Evolutionary conservation across 2,888 invertebrate species (phyloP).

Genomic region (Tubiluchus corallicola): DNA sequence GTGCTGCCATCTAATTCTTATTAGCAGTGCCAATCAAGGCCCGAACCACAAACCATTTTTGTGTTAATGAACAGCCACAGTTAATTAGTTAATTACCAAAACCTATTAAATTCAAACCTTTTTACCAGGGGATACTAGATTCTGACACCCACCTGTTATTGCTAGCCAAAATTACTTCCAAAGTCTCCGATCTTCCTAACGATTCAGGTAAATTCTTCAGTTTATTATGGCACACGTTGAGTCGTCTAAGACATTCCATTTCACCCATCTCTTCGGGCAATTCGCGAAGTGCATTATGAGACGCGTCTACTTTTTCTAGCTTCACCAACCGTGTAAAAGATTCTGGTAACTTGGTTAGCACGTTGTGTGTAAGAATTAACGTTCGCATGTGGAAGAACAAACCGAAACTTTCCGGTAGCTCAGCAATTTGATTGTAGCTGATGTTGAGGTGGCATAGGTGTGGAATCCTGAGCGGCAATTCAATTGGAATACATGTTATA

Average conservation of each 20-base stretch:
- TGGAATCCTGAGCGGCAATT: slow-evolving; percentile 26
- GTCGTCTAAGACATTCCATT: slow-evolving; percentile 22
- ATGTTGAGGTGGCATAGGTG: slow-evolving; percentile 25
- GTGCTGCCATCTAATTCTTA: no score
- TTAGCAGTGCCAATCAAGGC: no score
- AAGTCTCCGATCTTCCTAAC: slow-evolving; percentile 19
- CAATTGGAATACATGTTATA: slow-evolving; percentile 23
- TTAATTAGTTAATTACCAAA: no score
- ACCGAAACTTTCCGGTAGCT: slow-evolving; percentile 25
- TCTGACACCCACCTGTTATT: slow-evolving; percentile 20
- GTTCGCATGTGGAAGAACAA: slow-evolving; percentile 25
- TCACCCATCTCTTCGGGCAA: slow-evolving; percentile 23
- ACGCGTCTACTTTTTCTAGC: slow-evolving; percentile 25
- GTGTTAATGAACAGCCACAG: no score
- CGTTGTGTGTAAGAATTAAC: slow-evolving; percentile 22
- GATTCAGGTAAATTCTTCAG: slow-evolving; percentile 22
- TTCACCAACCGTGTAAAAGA: slow-evolving; percentile 24
- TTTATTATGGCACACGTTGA: slow-evolving; percentile 25
- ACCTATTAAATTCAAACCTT: no score
- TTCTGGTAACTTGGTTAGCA: slow-evolving; percentile 20
- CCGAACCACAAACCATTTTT: no score
- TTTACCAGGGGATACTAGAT: no score
- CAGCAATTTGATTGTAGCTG: slow-evolving; percentile 23
- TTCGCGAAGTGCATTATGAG: slow-evolving; percentile 21
- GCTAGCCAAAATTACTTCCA: slow-evolving; percentile 21